Evolutionary conservation across 37 sponge, comb jelly and placozoan genomes (phyloP).

Genomic region (Geodia barretti): DNA sequence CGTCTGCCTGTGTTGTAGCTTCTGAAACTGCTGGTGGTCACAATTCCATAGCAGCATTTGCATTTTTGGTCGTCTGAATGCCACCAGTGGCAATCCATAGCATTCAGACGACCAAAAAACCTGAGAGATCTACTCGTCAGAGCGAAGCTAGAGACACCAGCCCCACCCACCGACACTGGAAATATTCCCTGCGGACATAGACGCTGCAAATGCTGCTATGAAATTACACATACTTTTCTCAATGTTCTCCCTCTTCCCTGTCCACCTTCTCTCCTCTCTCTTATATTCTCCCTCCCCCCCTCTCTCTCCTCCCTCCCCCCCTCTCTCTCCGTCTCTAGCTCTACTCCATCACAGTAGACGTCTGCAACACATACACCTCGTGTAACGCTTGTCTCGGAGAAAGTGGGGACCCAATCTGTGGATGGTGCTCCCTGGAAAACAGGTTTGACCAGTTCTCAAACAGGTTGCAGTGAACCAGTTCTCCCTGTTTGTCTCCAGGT

Average conservation of each 20-base stretch:
- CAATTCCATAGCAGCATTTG: neutral
- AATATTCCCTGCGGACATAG: neutral
- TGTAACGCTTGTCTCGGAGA: slow-evolving; percentile 73
- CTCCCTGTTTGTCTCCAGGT: neutral
- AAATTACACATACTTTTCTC: neutral
- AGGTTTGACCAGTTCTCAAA: slow-evolving; percentile 13
- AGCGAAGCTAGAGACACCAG: too few relatives aligned
- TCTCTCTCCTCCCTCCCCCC: slow-evolving; percentile 11
- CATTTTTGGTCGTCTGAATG: neutral
- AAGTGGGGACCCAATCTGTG: slow-evolving; percentile 79
- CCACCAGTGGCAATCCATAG: neutral
- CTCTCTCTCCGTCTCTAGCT: slow-evolving; percentile 46
- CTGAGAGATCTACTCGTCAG: too few relatives aligned
- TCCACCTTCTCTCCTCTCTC: slow-evolving; percentile 8
- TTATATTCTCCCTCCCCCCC: neutral
- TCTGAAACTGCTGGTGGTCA: slow-evolving; percentile 1
- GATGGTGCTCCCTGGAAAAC: slow-evolving; percentile 84
- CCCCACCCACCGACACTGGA: neutral
- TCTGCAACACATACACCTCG: slow-evolving; percentile 55
- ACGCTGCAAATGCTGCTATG: neutral
- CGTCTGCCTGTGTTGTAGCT: neutral
- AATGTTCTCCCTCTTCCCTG: neutral
- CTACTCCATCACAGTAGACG: slow-evolving; percentile 62
- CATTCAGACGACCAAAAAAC: neutral
- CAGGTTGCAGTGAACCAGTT: neutral